Evolutionary conservation across 2,113 vertebrate species (phyloP).

Genomic region (Tachuris rubrigastra): DNA sequence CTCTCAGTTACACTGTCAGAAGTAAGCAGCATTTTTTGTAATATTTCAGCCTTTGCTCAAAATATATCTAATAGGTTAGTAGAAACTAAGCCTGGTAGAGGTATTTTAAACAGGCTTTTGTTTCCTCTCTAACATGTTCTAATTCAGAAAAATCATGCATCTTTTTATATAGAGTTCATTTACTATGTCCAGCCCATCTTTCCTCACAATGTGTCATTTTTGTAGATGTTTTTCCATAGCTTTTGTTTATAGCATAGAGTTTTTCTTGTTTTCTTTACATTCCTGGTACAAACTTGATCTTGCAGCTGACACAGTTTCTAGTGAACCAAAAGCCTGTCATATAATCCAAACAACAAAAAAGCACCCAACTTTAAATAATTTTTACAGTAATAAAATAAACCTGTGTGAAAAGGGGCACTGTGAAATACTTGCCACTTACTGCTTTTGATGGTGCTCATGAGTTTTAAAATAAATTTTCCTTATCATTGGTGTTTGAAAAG

Average conservation of each 20-base stretch:
- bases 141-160: background rate
- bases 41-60: background rate
- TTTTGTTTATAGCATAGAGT: background rate
- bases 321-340: background rate
- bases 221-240: background rate
- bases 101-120: background rate
- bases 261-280: background rate
- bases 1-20: background rate
- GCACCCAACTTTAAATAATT: rapidly evolving
- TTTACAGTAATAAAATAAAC: background rate
- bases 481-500: background rate
- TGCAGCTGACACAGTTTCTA: background rate
- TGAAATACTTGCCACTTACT: background rate
- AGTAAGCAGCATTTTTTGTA: background rate
- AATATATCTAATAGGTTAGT: background rate
- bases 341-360: background rate
- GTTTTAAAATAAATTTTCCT: background rate
- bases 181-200: background rate
- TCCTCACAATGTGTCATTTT: background rate
- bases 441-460: background rate
- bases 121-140: background rate
- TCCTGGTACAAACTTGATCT: background rate
- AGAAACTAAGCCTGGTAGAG: background rate
- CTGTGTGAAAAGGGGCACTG: background rate
- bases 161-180: background rate